These are phyloP conservation scores for Lycorma delicatula DNA, from an alignment of 1,140 invertebrate species.

Conservation along the genomic window DNA sequence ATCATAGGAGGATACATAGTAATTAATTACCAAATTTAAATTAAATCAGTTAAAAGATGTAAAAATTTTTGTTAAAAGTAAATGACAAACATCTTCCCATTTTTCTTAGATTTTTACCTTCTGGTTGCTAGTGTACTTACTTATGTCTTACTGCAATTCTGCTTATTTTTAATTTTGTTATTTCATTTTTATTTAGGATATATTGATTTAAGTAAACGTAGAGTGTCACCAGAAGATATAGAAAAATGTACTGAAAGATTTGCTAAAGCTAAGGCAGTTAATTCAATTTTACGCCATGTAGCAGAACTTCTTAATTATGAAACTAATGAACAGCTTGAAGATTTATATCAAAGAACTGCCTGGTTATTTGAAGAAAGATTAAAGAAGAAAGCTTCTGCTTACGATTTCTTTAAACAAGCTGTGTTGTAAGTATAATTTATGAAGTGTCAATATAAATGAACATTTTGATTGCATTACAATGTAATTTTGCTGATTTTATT, in stretches of 20 bases:
- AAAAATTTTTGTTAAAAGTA: too few relatives aligned
- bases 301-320: slow-evolving; percentile 90
- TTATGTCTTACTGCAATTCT: neutral
- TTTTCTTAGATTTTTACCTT: too few relatives aligned
- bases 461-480: too few relatives aligned
- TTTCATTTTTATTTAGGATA: too few relatives aligned
- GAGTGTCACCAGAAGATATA: slow-evolving; percentile 96
- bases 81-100: too few relatives aligned
- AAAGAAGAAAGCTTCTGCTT: slow-evolving; percentile 90
- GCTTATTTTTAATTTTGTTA: neutral
- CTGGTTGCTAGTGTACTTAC: too few relatives aligned
- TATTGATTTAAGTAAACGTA: slow-evolving; percentile 97
- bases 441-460: too few relatives aligned
- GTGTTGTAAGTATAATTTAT: slow-evolving; percentile 84
- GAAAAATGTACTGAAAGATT: slow-evolving; percentile 97
- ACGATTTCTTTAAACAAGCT: slow-evolving; percentile 98
- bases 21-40: too few relatives aligned
- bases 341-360: slow-evolving; percentile 94
- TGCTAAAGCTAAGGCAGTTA: slow-evolving; percentile 97
- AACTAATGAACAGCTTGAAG: slow-evolving; percentile 85
- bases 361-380: slow-evolving; percentile 98
- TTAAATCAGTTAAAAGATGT: too few relatives aligned
- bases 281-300: slow-evolving; percentile 95
- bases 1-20: too few relatives aligned
- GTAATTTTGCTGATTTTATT: too few relatives aligned